phyloP scores from a whole-genome alignment of 2,113 vertebrate genomes.

The Patagioenas fasciata region DNA sequence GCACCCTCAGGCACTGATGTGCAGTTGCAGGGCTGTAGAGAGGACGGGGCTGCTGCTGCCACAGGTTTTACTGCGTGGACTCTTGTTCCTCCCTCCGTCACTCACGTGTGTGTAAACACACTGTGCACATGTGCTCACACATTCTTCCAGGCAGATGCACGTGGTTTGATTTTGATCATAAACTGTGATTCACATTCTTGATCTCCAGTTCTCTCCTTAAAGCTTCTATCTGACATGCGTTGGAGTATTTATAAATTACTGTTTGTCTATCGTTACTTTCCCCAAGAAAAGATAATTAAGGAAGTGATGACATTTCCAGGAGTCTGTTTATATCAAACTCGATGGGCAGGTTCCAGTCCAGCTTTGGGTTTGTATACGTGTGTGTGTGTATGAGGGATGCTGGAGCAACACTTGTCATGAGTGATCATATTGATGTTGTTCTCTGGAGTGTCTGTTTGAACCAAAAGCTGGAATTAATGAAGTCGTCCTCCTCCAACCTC shows the following conservation, averaged over 20 bases:
- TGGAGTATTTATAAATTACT: neutral
- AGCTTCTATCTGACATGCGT: neutral
- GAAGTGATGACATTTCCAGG: neutral
- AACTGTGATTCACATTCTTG: neutral
- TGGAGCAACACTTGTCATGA: neutral
- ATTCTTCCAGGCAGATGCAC: neutral
- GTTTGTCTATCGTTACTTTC: neutral
- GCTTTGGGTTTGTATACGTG: neutral
- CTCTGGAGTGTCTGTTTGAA: neutral
- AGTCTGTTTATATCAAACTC: neutral
- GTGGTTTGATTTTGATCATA: neutral
- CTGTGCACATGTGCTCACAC: rapidly evolving
- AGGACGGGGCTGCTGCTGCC: neutral
- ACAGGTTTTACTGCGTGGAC: neutral
- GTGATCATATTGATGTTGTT: neutral
- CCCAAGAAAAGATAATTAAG: neutral
- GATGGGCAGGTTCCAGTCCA: neutral
- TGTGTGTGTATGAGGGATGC: neutral
- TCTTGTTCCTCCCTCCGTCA: neutral
- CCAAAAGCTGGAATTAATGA: neutral
- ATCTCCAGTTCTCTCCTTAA: neutral
- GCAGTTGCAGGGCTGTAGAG: neutral
- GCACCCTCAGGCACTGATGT: neutral
- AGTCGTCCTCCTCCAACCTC: neutral
- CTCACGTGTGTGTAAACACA: neutral